phyloP scores from a whole-genome alignment of 1,140 invertebrate genomes.

The Onthophagus taurus region DNA sequence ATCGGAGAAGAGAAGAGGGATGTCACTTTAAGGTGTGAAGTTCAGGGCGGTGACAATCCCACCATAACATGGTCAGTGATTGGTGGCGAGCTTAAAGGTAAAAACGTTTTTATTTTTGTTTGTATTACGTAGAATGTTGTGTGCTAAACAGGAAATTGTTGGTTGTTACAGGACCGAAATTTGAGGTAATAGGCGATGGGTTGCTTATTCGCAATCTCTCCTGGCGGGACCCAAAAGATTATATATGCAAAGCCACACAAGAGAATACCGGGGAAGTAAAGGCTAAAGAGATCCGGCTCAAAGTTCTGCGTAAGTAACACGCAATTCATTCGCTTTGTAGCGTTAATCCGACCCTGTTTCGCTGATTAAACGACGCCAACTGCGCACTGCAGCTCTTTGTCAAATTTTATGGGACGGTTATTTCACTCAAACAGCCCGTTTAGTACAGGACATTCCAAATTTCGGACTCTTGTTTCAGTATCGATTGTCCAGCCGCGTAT shows the following conservation, averaged over 20 bases:
- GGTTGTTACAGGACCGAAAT: slow-evolving; percentile 19
- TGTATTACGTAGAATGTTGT: too few relatives aligned
- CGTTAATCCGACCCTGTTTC: neutral
- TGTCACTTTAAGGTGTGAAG: slow-evolving; percentile 18
- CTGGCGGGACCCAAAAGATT: slow-evolving; percentile 20
- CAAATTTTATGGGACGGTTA: neutral
- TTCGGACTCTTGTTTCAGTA: too few relatives aligned
- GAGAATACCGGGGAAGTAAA: slow-evolving; percentile 19
- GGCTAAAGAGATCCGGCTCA: slow-evolving; percentile 22
- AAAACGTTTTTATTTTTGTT: too few relatives aligned
- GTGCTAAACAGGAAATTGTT: too few relatives aligned
- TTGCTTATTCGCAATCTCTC: slow-evolving; percentile 22
- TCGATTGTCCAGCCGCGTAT: too few relatives aligned
- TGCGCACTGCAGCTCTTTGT: neutral
- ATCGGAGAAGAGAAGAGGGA: slow-evolving; percentile 13
- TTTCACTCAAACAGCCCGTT: slow-evolving; percentile 1
- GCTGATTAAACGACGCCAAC: slow-evolving; percentile 3
- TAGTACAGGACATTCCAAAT: too few relatives aligned
- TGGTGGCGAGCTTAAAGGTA: slow-evolving; percentile 3
- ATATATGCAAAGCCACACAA: slow-evolving; percentile 25
- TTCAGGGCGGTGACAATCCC: slow-evolving; percentile 17
- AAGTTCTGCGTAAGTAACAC: slow-evolving; percentile 26
- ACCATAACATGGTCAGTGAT: slow-evolving; percentile 13
- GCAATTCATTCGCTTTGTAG: neutral
- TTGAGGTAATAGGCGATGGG: slow-evolving; percentile 21